Conservation (phyloP, 2,113 vertebrate genomes). For the Myiagra hebetior region DNA sequence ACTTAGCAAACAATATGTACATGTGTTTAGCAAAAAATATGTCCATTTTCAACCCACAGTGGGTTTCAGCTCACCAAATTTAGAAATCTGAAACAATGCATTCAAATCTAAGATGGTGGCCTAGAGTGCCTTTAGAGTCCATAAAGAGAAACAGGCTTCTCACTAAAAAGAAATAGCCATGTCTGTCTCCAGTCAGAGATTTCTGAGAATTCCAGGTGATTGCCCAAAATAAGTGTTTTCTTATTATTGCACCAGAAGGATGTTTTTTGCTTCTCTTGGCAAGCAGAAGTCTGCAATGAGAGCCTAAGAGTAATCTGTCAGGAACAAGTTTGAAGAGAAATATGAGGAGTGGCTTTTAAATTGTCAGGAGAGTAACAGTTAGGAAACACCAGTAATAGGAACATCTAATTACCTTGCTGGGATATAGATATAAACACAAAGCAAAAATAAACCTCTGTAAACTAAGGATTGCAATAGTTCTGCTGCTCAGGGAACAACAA, state of each 20-base stretch:
- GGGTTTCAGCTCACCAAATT: neutral
- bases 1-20: neutral
- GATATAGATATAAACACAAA: neutral
- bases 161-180: neutral
- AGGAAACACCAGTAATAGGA: neutral
- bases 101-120: neutral
- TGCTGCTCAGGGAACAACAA: neutral
- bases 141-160: neutral
- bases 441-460: neutral
- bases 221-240: neutral
- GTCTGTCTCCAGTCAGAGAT: neutral
- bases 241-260: neutral
- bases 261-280: neutral
- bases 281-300: neutral
- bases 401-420: neutral
- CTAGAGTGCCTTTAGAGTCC: neutral
- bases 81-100: neutral
- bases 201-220: neutral
- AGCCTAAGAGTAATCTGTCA: neutral
- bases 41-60: neutral
- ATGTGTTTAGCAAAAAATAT: neutral
- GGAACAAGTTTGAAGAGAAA: neutral
- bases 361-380: neutral
- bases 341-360: neutral
- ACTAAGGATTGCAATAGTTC: neutral